Conservation (phyloP, 2,113 vertebrate genomes). For the Sphaerodactylus townsendi region DNA sequence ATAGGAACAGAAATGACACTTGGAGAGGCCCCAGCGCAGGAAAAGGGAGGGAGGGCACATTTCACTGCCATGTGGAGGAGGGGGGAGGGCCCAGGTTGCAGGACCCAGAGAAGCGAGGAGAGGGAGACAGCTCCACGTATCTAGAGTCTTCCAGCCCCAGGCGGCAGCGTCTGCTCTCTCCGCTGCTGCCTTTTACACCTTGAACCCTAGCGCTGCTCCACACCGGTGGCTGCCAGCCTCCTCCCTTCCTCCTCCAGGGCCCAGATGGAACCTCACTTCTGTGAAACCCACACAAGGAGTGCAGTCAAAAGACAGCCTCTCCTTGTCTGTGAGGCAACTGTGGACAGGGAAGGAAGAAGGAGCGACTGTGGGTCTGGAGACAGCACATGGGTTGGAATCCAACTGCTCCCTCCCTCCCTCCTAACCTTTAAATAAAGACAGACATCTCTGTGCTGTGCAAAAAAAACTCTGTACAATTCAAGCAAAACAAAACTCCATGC, state of each 20-base stretch:
- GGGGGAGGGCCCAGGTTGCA: neutral
- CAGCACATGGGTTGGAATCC: conserved; percentile 16
- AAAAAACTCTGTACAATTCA: conserved; percentile 68
- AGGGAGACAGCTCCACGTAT: neutral
- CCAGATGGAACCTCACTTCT: neutral
- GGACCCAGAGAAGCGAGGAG: neutral
- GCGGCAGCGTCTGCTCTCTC: neutral
- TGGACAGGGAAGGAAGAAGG: conserved; percentile 58
- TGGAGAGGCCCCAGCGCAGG: conserved; percentile 53
- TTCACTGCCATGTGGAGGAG: neutral
- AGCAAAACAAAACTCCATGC: conserved; percentile 69
- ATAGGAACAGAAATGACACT: conserved; percentile 65
- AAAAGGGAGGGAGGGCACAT: conserved; percentile 39
- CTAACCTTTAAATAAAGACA: conserved; percentile 55
- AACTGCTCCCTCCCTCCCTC: conserved; percentile 19
- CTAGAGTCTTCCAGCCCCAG: no score
- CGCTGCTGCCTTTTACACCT: neutral
- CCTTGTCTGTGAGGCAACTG: no score
- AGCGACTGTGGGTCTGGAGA: conserved; percentile 46
- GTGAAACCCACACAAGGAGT: conserved; percentile 67
- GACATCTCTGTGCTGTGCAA: conserved; percentile 66
- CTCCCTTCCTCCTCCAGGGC: neutral
- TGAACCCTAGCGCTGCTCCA: no score
- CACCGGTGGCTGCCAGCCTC: no score
- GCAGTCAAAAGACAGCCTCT: no score